These are phyloP conservation scores for Scaptomyza pallida DNA, from an alignment of 1,140 invertebrate species.

Conservation along the genomic window DNA sequence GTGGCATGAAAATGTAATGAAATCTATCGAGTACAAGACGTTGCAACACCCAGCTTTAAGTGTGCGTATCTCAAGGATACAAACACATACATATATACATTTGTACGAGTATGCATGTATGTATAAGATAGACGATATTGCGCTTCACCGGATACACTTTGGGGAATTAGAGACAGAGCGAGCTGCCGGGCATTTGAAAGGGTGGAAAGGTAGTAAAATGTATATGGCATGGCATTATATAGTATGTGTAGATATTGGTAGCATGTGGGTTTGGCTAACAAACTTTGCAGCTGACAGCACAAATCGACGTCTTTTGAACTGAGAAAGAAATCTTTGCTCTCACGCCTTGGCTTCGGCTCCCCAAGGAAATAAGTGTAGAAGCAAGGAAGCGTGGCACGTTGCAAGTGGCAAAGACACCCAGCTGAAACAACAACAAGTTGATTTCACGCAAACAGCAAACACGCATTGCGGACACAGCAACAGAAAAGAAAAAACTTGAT, in stretches of 20 bases:
- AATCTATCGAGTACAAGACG: conserved; percentile 22
- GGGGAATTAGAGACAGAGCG: conserved; percentile 30
- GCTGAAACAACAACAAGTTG: not conserved
- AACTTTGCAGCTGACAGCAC: conserved; percentile 15
- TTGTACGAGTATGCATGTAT: too few relatives aligned
- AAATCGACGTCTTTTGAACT: conserved; percentile 20
- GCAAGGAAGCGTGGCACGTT: not conserved
- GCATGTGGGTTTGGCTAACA: not conserved
- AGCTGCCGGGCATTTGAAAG: conserved; percentile 7
- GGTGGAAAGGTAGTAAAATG: not conserved
- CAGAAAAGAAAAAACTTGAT: too few relatives aligned
- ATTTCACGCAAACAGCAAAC: not conserved
- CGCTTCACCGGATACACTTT: conserved; percentile 26
- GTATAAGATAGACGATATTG: not conserved
- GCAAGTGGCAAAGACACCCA: not conserved
- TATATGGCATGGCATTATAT: not conserved
- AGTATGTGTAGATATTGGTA: not conserved
- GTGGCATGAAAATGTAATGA: conserved; percentile 46
- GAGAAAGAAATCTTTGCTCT: conserved; percentile 12
- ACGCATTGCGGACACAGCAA: too few relatives aligned
- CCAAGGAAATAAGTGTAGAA: not conserved
- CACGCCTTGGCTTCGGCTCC: conserved; percentile 1
- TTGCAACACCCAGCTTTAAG: not conserved
- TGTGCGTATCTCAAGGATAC: conserved; percentile 7
- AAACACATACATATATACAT: too few relatives aligned